phyloP scores from a whole-genome alignment of 2,113 vertebrate genomes.

The Ophthalmolycus amberensis region DNA sequence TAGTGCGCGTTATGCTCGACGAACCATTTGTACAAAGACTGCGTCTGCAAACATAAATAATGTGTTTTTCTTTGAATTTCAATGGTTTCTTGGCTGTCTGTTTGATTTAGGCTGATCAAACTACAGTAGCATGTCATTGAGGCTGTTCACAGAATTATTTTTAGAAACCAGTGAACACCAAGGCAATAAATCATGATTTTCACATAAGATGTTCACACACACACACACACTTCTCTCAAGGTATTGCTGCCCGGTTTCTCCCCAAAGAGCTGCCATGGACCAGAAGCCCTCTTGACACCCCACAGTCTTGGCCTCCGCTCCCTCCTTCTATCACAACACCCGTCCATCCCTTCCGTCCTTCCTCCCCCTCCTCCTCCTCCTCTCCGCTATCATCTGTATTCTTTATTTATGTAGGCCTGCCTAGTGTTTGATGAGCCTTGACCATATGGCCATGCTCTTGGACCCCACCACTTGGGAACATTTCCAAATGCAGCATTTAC shows the following conservation, averaged over 20 bases:
- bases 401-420: slow-evolving; percentile 72
- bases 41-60: background rate
- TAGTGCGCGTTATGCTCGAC: background rate
- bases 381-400: slow-evolving; percentile 71
- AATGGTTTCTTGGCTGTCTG: background rate
- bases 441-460: slow-evolving; percentile 78
- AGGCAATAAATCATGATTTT: slow-evolving; percentile 47
- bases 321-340: slow-evolving; percentile 58
- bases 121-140: slow-evolving; percentile 15
- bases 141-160: slow-evolving; percentile 33
- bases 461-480: slow-evolving; percentile 70
- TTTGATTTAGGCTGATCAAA: slow-evolving; percentile 39
- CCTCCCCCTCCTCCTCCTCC: slow-evolving; percentile 46
- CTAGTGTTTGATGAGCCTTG: slow-evolving; percentile 78
- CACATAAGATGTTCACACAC: slow-evolving; percentile 16
- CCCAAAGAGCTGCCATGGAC: slow-evolving; percentile 44
- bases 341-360: slow-evolving; percentile 34
- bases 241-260: slow-evolving; percentile 1
- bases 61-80: background rate
- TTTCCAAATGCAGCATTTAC: slow-evolving; percentile 72
- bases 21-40: background rate
- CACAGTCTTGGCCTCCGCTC: slow-evolving; percentile 49
- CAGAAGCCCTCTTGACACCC: slow-evolving; percentile 48
- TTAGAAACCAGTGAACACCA: slow-evolving; percentile 44
- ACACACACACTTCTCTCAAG: background rate